Evolutionary conservation across 2,113 vertebrate species (phyloP).

Genomic region (Callaeas wilsoni): DNA sequence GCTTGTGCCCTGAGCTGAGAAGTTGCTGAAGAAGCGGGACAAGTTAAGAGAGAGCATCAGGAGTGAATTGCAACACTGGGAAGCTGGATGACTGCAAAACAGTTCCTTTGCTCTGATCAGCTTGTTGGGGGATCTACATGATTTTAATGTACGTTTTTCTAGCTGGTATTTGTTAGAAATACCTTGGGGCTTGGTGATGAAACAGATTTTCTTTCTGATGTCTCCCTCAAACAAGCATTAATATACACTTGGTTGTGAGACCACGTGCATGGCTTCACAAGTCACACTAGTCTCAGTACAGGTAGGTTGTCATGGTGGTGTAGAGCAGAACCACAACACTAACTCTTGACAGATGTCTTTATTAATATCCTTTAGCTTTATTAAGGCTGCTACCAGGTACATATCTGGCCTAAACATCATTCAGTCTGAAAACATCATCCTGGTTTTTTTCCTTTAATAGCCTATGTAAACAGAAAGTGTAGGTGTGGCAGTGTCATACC

Average conservation of each 20-base stretch:
- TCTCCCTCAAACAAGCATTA: neutral
- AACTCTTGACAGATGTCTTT: neutral
- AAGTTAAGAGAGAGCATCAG: neutral
- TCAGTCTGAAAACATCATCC: neutral
- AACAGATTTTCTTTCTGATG: neutral
- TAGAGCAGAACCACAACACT: neutral
- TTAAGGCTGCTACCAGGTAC: neutral
- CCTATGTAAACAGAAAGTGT: neutral
- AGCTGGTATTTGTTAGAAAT: neutral
- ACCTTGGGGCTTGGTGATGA: neutral
- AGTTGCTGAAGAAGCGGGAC: neutral
- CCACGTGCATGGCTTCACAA: rapidly evolving
- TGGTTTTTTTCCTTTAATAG: neutral
- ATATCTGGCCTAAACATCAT: neutral
- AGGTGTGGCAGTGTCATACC: neutral
- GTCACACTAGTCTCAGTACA: neutral
- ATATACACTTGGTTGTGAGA: neutral
- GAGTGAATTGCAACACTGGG: neutral
- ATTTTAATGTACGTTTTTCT: neutral
- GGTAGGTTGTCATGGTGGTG: neutral
- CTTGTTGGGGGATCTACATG: neutral
- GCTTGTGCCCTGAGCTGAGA: neutral
- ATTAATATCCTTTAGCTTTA: neutral
- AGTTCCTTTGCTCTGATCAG: neutral
- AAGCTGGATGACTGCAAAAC: neutral